Percentiles rank a stretch among this genome's conserved stretches.
These are phyloP conservation scores for Gopherus evgoodei DNA, from an alignment of 2,113 vertebrate genomes.

Conservation along the genomic window DNA sequence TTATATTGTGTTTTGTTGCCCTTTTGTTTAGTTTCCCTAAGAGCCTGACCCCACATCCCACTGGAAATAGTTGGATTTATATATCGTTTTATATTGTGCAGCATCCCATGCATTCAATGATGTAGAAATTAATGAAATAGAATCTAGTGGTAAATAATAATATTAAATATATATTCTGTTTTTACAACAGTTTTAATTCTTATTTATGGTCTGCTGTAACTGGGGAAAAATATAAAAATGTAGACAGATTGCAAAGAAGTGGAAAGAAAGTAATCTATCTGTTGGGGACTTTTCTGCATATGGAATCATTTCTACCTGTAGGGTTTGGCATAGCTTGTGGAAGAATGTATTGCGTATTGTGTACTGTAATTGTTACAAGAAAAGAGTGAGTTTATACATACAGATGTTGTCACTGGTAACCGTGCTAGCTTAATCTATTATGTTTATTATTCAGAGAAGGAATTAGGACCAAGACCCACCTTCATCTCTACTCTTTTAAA, in stretches of 20 bases:
- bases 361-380: not conserved
- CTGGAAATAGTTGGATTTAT: not conserved
- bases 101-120: not conserved
- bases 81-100: not conserved
- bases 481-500: slow-evolving; percentile 1
- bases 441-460: slow-evolving; percentile 19
- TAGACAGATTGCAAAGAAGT: slow-evolving; percentile 11
- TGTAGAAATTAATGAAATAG: not conserved
- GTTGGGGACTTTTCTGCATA: not conserved
- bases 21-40: not conserved
- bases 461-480: slow-evolving; percentile 9
- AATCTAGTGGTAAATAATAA: not conserved
- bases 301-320: not conserved
- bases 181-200: slow-evolving; percentile 3
- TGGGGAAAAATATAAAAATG: slow-evolving; percentile 42
- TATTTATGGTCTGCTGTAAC: slow-evolving; percentile 14
- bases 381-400: not conserved
- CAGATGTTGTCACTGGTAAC: not conserved
- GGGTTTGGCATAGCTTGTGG: not conserved
- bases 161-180: not conserved
- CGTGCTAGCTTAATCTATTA: not conserved
- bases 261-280: slow-evolving; percentile 33
- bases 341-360: not conserved
- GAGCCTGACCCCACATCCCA: not conserved
- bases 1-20: not conserved